Percentiles rank a stretch among this genome's conserved stretches.
phyloP scores from a whole-genome alignment of 2,888 invertebrate species.

The Heliconius hortense region DNA sequence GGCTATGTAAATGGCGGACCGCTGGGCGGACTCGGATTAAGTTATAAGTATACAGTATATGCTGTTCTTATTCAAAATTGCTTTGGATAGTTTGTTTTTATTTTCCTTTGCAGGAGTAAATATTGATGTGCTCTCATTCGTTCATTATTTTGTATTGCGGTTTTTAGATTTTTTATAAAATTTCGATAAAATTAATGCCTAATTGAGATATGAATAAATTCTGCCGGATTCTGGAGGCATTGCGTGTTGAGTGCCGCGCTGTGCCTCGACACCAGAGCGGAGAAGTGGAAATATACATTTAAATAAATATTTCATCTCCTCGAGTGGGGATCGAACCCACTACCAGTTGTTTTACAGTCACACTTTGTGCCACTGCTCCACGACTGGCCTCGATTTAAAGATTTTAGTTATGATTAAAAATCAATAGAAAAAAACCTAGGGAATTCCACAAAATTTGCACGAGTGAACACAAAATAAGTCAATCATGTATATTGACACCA shows the following conservation, averaged over 20 bases:
- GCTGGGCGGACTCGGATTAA: conserved; percentile 38
- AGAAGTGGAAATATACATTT: too few relatives aligned
- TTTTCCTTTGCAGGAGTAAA: conserved; percentile 4
- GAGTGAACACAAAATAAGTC: conserved; percentile 2
- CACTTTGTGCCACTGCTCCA: too few relatives aligned
- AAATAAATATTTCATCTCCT: too few relatives aligned
- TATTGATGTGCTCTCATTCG: not conserved
- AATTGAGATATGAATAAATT: too few relatives aligned
- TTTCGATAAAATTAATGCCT: not conserved
- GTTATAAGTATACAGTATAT: conserved; percentile 35
- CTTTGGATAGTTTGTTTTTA: conserved; percentile 23
- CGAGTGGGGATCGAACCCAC: too few relatives aligned
- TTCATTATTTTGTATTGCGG: not conserved
- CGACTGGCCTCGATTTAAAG: too few relatives aligned
- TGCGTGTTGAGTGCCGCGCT: too few relatives aligned
- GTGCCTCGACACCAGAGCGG: too few relatives aligned
- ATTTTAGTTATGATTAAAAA: too few relatives aligned
- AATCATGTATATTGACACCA: not conserved
- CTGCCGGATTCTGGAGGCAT: too few relatives aligned
- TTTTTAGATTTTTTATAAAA: not conserved
- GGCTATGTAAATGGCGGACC: conserved; percentile 45
- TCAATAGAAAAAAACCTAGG: not conserved
- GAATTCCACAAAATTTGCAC: not conserved
- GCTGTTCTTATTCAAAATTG: conserved; percentile 24
- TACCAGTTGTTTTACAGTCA: too few relatives aligned